Conservation (phyloP, 1,140 invertebrate species). For the Lepidostoma basale region DNA sequence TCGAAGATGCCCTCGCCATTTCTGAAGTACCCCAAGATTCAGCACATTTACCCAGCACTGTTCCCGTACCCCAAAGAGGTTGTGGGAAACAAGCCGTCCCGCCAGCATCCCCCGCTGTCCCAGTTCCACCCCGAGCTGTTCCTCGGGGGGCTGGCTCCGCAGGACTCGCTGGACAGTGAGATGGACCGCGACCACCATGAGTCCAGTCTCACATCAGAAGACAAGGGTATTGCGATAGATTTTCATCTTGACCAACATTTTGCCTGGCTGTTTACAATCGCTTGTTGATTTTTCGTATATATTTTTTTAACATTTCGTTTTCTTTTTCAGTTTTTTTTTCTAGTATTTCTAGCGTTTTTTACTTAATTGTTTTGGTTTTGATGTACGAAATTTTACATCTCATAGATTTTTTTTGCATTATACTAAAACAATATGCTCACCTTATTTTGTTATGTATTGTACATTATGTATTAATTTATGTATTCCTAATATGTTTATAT, state of each 20-base stretch:
- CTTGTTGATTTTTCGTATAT: too few relatives aligned
- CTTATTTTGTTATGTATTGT: too few relatives aligned
- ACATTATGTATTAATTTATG: too few relatives aligned
- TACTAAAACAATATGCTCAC: too few relatives aligned
- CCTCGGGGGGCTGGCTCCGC: slow-evolving; percentile 35
- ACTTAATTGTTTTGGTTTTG: too few relatives aligned
- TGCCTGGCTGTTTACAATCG: slow-evolving; percentile 26
- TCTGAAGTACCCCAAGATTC: slow-evolving; percentile 74
- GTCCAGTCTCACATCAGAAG: slow-evolving; percentile 34
- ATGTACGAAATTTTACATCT: too few relatives aligned
- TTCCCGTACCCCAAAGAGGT: slow-evolving; percentile 61
- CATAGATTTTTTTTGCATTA: too few relatives aligned
- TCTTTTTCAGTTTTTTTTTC: slow-evolving; percentile 26
- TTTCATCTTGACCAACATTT: slow-evolving; percentile 20
- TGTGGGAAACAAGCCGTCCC: slow-evolving; percentile 44
- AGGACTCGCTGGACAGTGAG: slow-evolving; percentile 38
- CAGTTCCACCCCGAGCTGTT: slow-evolving; percentile 42
- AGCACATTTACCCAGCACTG: slow-evolving; percentile 72
- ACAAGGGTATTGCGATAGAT: slow-evolving; percentile 40
- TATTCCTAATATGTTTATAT: too few relatives aligned
- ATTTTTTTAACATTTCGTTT: slow-evolving; percentile 25
- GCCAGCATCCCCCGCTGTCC: slow-evolving; percentile 42
- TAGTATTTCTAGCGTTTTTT: background rate
- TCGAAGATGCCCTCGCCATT: slow-evolving; percentile 72
- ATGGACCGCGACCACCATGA: slow-evolving; percentile 38